phyloP scores from a whole-genome alignment of 2,888 invertebrate genomes.

The Rhamnusium bicolor region DNA sequence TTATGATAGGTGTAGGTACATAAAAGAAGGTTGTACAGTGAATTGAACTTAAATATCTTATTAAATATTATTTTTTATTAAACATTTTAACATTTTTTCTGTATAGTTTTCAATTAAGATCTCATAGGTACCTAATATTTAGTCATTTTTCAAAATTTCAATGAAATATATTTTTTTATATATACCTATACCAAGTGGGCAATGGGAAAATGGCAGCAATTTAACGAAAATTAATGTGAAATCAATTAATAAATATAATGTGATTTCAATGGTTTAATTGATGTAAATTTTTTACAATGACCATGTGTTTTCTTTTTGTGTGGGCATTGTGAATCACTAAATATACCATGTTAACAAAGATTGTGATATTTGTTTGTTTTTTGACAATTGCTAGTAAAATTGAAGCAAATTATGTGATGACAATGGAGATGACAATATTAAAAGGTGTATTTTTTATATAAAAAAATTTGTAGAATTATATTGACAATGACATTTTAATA shows the following conservation, averaged over 20 bases:
- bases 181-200: neutral
- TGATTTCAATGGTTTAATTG: conserved; percentile 17
- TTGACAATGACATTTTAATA: too few species aligned
- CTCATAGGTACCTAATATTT: neutral
- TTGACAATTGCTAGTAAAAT: conserved; percentile 5
- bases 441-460: too few species aligned
- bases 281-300: conserved; percentile 39
- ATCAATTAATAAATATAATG: conserved; percentile 7
- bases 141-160: neutral
- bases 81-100: too few species aligned
- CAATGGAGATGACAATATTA: too few species aligned
- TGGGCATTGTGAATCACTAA: conserved; percentile 51
- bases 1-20: too few species aligned
- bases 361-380: conserved; percentile 11
- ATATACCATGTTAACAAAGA: conserved; percentile 39
- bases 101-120: too few species aligned
- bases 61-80: too few species aligned
- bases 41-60: too few species aligned
- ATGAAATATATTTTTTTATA: neutral
- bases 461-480: too few species aligned
- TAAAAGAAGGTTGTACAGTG: too few species aligned
- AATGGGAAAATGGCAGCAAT: neutral
- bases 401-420: too few species aligned
- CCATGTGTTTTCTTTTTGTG: conserved; percentile 54
- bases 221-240: neutral